Evolutionary conservation across 2,888 invertebrate species (phyloP).

Genomic region (Drosophila emarginata): DNA sequence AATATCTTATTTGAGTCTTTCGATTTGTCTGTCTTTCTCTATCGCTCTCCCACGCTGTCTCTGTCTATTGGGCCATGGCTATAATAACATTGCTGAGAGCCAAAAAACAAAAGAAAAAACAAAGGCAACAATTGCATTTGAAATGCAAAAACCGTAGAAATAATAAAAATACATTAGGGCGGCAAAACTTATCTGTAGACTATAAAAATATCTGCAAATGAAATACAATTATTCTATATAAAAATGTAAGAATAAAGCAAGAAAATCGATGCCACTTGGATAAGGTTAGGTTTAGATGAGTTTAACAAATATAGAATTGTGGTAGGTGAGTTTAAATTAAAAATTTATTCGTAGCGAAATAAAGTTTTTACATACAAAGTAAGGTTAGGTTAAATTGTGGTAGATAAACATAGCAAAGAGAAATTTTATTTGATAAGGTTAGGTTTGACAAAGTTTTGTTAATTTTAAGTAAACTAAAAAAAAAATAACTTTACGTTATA

Average conservation of each 20-base stretch:
- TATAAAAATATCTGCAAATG: slow-evolving; percentile 37
- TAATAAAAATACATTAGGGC: slow-evolving; percentile 75
- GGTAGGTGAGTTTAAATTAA: too few species aligned
- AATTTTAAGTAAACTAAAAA: too few species aligned
- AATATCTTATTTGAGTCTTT: neutral
- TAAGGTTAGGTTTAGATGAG: neutral
- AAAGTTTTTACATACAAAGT: too few species aligned
- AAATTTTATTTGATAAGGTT: too few species aligned
- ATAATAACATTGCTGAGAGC: slow-evolving; percentile 12
- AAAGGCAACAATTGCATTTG: slow-evolving; percentile 57
- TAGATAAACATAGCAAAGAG: too few species aligned
- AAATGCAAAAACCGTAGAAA: slow-evolving; percentile 71
- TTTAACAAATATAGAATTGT: too few species aligned
- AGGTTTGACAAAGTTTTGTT: too few species aligned
- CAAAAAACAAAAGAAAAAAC: slow-evolving; percentile 32
- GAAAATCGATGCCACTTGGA: neutral
- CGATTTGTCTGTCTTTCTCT: neutral
- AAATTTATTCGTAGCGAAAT: too few species aligned
- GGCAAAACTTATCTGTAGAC: slow-evolving; percentile 49
- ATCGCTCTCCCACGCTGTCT: slow-evolving; percentile 15
- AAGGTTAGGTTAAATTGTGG: too few species aligned
- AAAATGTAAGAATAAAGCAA: neutral
- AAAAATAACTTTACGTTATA: neutral
- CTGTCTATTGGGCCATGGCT: neutral
- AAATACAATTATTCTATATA: slow-evolving; percentile 63